These are phyloP conservation scores for Drosophila greeni DNA, from an alignment of 2,888 invertebrate genomes.

Conservation along the genomic window DNA sequence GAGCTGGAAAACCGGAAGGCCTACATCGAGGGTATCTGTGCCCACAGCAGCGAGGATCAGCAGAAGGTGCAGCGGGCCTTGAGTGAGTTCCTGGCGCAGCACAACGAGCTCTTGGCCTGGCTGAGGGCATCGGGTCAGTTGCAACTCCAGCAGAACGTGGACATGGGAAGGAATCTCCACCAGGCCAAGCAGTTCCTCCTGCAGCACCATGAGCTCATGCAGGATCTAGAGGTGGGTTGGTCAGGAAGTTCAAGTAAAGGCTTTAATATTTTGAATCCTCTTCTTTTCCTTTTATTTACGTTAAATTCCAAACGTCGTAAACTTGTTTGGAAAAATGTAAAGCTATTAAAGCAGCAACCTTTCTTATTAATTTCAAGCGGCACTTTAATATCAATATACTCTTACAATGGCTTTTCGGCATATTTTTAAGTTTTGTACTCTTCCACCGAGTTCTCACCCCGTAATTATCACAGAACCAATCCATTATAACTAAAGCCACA, in stretches of 20 bases:
- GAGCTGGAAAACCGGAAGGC: conserved; percentile 87
- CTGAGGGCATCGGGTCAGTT: conserved; percentile 85
- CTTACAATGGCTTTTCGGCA: neutral
- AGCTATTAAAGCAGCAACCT: neutral
- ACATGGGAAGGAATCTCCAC: conserved; percentile 85
- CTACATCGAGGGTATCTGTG: conserved; percentile 83
- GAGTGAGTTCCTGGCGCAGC: conserved; percentile 84
- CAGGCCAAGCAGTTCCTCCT: conserved; percentile 86
- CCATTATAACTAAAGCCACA: neutral
- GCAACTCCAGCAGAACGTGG: conserved; percentile 85
- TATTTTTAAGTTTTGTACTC: neutral
- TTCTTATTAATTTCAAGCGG: conserved; percentile 3
- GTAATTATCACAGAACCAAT: neutral
- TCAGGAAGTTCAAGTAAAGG: too few species aligned
- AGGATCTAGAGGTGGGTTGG: conserved; percentile 83
- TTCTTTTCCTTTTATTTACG: too few species aligned
- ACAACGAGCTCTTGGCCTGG: conserved; percentile 87
- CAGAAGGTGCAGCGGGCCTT: conserved; percentile 85
- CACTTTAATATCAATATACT: neutral
- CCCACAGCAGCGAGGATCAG: conserved; percentile 85
- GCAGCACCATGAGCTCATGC: conserved; percentile 85
- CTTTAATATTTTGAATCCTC: too few species aligned
- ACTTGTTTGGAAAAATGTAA: neutral
- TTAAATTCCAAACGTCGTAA: too few species aligned
- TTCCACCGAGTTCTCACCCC: neutral